Evolutionary conservation across 1,140 invertebrate genomes (phyloP).

Genomic region (Bombyx mandarina): DNA sequence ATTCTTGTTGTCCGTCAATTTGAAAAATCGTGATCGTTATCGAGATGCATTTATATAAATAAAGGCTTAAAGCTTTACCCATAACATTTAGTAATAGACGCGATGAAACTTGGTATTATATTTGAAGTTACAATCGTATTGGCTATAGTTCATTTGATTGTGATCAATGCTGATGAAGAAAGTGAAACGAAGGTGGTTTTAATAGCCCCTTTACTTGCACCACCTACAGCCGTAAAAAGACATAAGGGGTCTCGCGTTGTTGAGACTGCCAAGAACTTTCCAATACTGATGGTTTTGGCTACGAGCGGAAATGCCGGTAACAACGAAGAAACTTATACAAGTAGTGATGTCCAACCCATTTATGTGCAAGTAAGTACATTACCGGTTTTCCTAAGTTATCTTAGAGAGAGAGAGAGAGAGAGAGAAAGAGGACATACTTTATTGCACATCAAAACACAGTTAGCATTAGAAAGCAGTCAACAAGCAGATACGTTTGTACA

Average conservation of each 20-base stretch:
- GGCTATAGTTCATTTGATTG: neutral
- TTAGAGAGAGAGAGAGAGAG: neutral
- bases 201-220: constrained; percentile 40
- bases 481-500: no score
- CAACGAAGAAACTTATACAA: constrained; percentile 10
- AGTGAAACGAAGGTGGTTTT: constrained; percentile 27
- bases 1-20: constrained; percentile 16
- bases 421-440: no score
- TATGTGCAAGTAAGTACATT: constrained; percentile 48
- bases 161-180: constrained; percentile 10
- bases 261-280: constrained; percentile 58
- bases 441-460: no score
- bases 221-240: constrained; percentile 24
- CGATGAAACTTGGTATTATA: constrained; percentile 16
- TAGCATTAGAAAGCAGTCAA: no score
- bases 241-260: constrained; percentile 13
- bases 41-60: constrained; percentile 36
- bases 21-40: constrained; percentile 35
- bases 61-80: constrained; percentile 20
- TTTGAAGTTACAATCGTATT: constrained; percentile 6
- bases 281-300: constrained; percentile 36
- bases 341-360: constrained; percentile 22
- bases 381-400: constrained; percentile 1
- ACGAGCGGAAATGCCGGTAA: constrained; percentile 15
- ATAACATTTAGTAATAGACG: constrained; percentile 15